Conservation (phyloP, 2,797 vertebrate genomes). For the Cynodonichthys magdalenae region DNA sequence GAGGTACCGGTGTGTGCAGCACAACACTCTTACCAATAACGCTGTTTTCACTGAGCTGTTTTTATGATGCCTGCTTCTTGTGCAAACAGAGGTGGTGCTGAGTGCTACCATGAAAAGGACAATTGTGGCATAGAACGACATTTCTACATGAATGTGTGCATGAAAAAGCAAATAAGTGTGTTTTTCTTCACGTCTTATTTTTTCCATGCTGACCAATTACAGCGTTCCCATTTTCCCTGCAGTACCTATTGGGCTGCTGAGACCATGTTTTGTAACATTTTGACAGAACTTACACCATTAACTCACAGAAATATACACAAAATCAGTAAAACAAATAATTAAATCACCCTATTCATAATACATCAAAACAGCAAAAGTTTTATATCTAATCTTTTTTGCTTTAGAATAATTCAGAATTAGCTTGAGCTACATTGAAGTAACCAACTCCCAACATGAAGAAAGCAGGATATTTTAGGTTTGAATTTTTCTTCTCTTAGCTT, state of each 20-base stretch:
- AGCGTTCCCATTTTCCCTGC: background rate
- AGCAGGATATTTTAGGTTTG: background rate
- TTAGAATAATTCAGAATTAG: background rate
- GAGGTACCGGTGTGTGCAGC: background rate
- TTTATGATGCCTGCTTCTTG: background rate
- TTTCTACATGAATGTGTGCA: constrained; percentile 1
- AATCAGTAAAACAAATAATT: background rate
- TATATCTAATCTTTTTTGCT: background rate
- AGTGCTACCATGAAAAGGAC: background rate
- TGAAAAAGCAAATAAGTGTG: constrained; percentile 10
- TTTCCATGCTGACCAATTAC: background rate
- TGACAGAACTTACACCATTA: background rate
- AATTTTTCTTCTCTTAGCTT: background rate
- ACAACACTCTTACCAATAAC: background rate
- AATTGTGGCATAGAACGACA: background rate
- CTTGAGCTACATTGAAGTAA: background rate
- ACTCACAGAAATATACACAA: background rate
- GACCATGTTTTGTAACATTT: background rate
- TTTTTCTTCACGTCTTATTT: constrained; percentile 1
- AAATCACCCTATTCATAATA: background rate
- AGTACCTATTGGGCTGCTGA: background rate
- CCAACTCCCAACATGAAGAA: background rate
- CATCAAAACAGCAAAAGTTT: background rate
- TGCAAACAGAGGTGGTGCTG: background rate
- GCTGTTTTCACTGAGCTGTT: constrained; percentile 2